Evolutionary conservation across 2,888 invertebrate genomes (phyloP), one percentile per base, ranked within the genome.

Genomic region (Apotomis turbidana): DNA sequence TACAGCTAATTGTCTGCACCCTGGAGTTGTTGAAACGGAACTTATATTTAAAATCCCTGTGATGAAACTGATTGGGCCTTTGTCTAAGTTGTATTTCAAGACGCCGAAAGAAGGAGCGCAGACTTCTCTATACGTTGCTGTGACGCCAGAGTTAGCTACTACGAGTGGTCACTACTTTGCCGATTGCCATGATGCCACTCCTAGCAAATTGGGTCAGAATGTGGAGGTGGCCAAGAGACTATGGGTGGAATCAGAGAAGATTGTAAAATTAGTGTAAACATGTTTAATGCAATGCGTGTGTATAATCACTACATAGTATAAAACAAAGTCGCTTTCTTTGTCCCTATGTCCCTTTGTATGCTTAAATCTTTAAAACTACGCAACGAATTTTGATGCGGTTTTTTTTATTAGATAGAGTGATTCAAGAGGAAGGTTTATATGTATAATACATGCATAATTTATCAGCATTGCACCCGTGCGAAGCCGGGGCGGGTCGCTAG

Each of bases 1-100:
- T 0, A 97, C 96, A 0, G 96, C 94, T 0, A 97, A 97, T 83
- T 96, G 95, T 79, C 89, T 97, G 68, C 97, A 97, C 90, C 98
- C 98, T 0, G 98, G 98, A 44, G 93, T 95, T 87, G 95, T 97
- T 54, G 94, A 95, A 78, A 96, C 96, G 0, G 96, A 95, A 10
- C 8, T 49, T 49, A 10, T 10, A 49, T 10, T 10, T 9, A 49
- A 64, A 4, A 10, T 54, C n/a, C 54, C 64, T 10, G 5, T 64
- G 15, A n/a, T 54, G 4, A 54, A 54, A 54, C 8, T 13, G 38
- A 13, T 57, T 3, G 8, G 38, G 9, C 64, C 59, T 38, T n/a
- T 74, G 10, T n/a, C 60, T 1, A 59, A 63, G 36, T 36, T 60
- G 4, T 69, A 69, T 51, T 46, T 68, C 8, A 71, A 71, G 44